phyloP scores from a whole-genome alignment of 2,888 invertebrate species.

The Stenchaetothrips biformis region DNA sequence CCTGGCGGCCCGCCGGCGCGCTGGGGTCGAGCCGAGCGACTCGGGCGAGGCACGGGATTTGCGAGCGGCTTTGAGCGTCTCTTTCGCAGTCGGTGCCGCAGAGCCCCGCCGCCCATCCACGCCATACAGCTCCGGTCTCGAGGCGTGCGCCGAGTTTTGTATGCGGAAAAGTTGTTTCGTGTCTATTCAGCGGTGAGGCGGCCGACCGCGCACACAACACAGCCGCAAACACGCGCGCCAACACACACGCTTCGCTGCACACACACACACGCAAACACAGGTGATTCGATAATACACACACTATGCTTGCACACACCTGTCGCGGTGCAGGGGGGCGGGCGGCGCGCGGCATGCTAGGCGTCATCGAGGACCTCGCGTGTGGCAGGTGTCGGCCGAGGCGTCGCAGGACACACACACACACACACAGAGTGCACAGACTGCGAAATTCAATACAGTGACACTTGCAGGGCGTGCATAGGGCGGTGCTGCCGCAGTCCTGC shows the following conservation, averaged over 20 bases:
- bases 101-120: background rate
- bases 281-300: background rate
- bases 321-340: no score
- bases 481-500: background rate
- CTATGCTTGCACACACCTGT: no score
- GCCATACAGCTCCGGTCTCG: background rate
- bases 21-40: no score
- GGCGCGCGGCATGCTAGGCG: no score
- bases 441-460: background rate
- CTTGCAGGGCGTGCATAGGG: background rate
- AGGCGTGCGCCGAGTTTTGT: background rate
- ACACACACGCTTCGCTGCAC: background rate
- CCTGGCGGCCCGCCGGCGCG: no score
- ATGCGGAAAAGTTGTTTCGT: background rate
- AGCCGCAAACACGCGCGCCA: background rate
- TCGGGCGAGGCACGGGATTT: background rate
- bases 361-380: background rate
- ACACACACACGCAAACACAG: background rate
- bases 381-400: background rate
- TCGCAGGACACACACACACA: no score
- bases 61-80: constrained; percentile 2
- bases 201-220: background rate
- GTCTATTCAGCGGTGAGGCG: background rate
- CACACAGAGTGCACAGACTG: background rate
- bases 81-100: constrained; percentile 6